Evolutionary conservation across 2,888 invertebrate genomes (phyloP).

Genomic region (Drosophila seclusa): DNA sequence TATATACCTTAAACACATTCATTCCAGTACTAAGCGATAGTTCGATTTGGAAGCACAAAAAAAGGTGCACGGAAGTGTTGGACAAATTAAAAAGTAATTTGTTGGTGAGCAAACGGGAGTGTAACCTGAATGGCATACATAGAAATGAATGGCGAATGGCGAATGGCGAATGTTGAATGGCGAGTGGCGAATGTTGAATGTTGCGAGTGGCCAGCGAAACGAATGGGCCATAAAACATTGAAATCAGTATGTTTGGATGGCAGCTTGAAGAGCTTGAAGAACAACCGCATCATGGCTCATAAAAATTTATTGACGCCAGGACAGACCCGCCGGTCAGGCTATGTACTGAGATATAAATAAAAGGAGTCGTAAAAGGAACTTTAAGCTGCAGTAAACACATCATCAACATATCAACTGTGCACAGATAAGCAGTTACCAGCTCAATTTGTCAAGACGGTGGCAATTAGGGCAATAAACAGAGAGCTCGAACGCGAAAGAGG

Average conservation of each 20-base stretch:
- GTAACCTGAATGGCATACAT: conserved; percentile 63
- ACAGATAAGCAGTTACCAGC: conserved; percentile 78
- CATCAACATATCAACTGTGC: conserved; percentile 82
- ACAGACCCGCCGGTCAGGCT: conserved; percentile 51
- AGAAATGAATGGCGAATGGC: conserved; percentile 54
- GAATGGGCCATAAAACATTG: conserved; percentile 74
- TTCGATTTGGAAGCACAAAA: neutral
- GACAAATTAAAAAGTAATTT: conserved; percentile 74
- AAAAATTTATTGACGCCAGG: conserved; percentile 79
- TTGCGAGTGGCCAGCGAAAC: conserved; percentile 50
- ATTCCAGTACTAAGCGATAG: neutral
- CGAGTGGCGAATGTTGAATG: conserved; percentile 52
- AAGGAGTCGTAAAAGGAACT: conserved; percentile 83
- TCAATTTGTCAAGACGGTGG: conserved; percentile 65
- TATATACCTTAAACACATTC: neutral
- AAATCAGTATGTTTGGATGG: conserved; percentile 69
- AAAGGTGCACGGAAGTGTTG: conserved; percentile 2
- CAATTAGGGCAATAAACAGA: conserved; percentile 76
- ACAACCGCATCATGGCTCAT: conserved; percentile 77
- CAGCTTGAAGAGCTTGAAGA: conserved; percentile 71
- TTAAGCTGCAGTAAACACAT: conserved; percentile 84
- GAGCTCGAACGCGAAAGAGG: conserved; percentile 76
- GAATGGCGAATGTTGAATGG: conserved; percentile 57
- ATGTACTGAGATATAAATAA: conserved; percentile 75
- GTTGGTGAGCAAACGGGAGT: conserved; percentile 41